Evolutionary conservation across 2,113 vertebrate genomes (phyloP).

Genomic region (Cryptomyrus ogoouensis): DNA sequence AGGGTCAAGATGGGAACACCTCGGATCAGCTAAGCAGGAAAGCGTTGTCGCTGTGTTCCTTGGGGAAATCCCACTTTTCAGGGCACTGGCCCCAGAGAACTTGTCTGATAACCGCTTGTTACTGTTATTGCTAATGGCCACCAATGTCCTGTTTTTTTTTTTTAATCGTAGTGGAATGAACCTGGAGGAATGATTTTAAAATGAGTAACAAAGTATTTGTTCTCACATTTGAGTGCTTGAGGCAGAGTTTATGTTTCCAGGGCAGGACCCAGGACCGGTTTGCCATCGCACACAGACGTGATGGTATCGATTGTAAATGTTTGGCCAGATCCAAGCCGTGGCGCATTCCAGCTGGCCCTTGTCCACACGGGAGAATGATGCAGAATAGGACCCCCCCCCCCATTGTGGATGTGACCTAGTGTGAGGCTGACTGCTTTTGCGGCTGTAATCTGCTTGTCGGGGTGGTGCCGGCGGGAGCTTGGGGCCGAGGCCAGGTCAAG

Average conservation of each 20-base stretch:
- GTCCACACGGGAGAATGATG: neutral
- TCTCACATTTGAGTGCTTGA: neutral
- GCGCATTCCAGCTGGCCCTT: neutral
- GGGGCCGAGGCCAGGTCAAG: neutral
- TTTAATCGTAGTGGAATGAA: neutral
- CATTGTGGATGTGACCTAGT: neutral
- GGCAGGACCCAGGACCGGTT: neutral
- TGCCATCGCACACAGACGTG: neutral
- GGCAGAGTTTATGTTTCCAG: neutral
- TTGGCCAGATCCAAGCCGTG: neutral
- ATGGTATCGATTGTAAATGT: neutral
- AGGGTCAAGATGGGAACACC: neutral
- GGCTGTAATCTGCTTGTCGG: neutral
- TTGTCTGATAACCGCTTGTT: neutral
- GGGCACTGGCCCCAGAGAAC: neutral
- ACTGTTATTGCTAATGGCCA: neutral
- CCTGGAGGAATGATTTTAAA: constrained; percentile 1
- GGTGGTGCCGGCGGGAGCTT: neutral
- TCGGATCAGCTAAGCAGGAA: neutral
- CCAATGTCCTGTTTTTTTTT: neutral
- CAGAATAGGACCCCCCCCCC: neutral
- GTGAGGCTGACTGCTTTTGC: neutral
- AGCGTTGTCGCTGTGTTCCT: neutral
- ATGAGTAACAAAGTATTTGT: neutral
- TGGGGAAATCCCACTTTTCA: neutral